phyloP scores from a whole-genome alignment of 2,797 vertebrate genomes.

The Hipposideros larvatus region DNA sequence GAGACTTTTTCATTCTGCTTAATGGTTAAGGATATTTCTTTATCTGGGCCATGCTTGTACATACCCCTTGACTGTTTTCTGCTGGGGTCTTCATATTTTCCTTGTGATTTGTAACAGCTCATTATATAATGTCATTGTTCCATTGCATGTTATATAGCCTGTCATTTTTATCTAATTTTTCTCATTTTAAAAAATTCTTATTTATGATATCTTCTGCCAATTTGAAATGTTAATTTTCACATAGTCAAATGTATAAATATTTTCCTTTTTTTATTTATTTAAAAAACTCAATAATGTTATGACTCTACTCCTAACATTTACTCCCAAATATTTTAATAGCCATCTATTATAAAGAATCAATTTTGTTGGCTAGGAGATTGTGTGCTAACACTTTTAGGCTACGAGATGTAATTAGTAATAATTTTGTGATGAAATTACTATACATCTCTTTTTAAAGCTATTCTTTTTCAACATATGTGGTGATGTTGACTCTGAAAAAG shows the following conservation, averaged over 20 bases:
- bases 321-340: constrained; percentile 16
- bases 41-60: background rate
- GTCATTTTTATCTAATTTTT: background rate
- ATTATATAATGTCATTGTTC: background rate
- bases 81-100: background rate
- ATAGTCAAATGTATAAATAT: background rate
- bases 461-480: background rate
- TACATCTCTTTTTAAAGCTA: background rate
- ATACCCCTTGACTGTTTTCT: background rate
- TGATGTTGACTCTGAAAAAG: constrained; percentile 19
- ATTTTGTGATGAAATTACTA: constrained; percentile 36
- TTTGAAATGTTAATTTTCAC: constrained; percentile 41
- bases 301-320: background rate
- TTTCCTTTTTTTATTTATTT: background rate
- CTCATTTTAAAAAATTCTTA: constrained; percentile 22
- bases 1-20: background rate
- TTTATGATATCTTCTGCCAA: background rate
- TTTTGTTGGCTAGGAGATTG: background rate
- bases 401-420: background rate
- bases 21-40: background rate
- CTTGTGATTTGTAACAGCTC: background rate
- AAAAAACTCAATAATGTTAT: background rate
- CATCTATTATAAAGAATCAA: constrained; percentile 1
- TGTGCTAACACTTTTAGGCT: background rate
- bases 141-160: background rate